Conservation (phyloP, 2,797 vertebrate species). For the Squalus acanthias region DNA sequence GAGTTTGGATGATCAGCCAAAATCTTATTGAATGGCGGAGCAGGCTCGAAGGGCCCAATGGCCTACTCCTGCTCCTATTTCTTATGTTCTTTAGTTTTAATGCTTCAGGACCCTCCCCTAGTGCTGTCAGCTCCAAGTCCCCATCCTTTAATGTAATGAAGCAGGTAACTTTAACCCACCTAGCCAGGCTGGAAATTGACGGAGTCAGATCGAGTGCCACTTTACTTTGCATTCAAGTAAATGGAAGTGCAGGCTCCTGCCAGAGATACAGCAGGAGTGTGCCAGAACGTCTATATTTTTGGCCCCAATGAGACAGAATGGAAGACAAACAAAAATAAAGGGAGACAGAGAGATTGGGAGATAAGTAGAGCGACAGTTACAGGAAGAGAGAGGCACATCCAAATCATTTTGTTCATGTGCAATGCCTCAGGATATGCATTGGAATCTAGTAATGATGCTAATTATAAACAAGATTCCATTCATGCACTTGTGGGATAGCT, state of each 20-base stretch:
- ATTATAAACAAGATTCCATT: background rate
- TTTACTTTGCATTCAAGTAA: background rate
- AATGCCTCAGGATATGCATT: background rate
- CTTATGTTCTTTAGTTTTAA: too few relatives aligned
- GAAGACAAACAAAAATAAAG: slow-evolving; percentile 23
- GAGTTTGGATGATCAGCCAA: too few relatives aligned
- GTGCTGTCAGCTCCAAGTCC: background rate
- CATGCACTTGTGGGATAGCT: background rate
- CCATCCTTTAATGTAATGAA: background rate
- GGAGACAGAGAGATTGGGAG: background rate
- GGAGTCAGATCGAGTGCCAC: background rate
- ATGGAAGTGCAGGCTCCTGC: background rate
- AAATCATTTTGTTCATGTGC: background rate
- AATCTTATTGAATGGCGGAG: too few relatives aligned
- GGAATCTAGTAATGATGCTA: background rate
- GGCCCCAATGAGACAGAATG: background rate
- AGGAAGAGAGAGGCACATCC: background rate
- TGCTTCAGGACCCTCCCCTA: too few relatives aligned
- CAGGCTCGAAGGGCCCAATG: too few relatives aligned
- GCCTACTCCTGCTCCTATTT: too few relatives aligned
- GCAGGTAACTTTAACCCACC: background rate
- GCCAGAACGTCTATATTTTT: background rate
- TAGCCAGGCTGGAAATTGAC: background rate
- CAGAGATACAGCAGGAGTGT: background rate
- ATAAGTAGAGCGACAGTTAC: background rate